Conservation (phyloP, 2,113 vertebrate genomes). For the Theristicus caerulescens region DNA sequence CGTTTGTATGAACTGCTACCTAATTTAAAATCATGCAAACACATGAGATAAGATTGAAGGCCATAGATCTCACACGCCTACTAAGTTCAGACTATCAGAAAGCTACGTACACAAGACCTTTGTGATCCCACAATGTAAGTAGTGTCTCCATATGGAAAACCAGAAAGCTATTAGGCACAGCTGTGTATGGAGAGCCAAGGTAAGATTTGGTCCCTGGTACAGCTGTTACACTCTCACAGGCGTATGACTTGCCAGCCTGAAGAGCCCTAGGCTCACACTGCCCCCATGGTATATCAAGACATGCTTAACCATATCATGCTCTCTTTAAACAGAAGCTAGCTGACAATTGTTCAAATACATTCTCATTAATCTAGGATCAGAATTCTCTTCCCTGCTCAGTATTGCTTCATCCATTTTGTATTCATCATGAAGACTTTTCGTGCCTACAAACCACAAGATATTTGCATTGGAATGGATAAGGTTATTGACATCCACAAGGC, state of each 20-base stretch:
- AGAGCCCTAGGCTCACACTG: background rate
- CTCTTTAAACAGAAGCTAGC: background rate
- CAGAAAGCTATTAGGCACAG: background rate
- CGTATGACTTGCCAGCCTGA: background rate
- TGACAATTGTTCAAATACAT: background rate
- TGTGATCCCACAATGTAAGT: background rate
- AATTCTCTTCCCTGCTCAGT: background rate
- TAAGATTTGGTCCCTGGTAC: background rate
- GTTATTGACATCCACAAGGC: background rate
- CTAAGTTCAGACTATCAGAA: background rate
- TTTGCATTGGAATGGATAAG: background rate
- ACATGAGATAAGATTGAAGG: rapidly evolving
- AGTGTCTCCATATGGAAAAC: background rate
- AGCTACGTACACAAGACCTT: background rate
- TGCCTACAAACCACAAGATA: background rate
- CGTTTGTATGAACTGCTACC: background rate
- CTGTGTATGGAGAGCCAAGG: background rate
- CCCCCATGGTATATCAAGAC: background rate
- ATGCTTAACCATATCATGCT: background rate
- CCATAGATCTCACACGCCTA: background rate
- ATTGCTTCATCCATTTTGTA: background rate
- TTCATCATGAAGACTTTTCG: background rate
- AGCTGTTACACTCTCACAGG: background rate
- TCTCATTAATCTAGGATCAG: background rate
- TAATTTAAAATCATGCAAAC: background rate